Evolutionary conservation across 2,797 vertebrate species (phyloP).

Genomic region (Loriculus beryllinus): DNA sequence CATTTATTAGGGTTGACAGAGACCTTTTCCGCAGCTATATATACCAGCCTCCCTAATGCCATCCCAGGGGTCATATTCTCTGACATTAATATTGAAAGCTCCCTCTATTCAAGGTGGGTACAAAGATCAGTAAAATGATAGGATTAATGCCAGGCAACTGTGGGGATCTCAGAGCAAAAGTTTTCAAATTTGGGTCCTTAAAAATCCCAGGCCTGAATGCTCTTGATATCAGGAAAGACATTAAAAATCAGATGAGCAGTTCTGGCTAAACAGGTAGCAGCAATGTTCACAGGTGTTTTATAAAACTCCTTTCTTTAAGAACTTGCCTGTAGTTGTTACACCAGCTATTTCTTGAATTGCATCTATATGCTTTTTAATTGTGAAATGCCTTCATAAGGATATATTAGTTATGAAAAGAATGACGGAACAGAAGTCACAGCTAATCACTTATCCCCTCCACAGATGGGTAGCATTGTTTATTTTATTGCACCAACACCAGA

Average conservation of each 20-base stretch:
- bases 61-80: not conserved
- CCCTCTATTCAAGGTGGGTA: not conserved
- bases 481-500: not conserved
- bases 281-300: not conserved
- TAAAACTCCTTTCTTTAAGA: not conserved
- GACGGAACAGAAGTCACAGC: not conserved
- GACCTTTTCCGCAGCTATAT: slow-evolving; percentile 40
- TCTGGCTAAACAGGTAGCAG: not conserved
- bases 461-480: not conserved
- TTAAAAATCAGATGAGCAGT: not conserved
- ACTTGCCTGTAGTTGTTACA: not conserved
- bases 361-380: not conserved
- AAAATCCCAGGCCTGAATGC: not conserved
- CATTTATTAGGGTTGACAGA: slow-evolving; percentile 35
- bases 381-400: not conserved
- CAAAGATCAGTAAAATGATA: not conserved
- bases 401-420: not conserved
- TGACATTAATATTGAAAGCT: not conserved
- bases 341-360: not conserved
- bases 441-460: not conserved
- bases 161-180: not conserved
- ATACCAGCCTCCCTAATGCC: not conserved
- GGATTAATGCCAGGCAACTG: not conserved
- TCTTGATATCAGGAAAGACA: not conserved
- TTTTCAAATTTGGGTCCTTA: not conserved